phyloP scores from a whole-genome alignment of 2,113 vertebrate species.

The Paratilapia polleni region DNA sequence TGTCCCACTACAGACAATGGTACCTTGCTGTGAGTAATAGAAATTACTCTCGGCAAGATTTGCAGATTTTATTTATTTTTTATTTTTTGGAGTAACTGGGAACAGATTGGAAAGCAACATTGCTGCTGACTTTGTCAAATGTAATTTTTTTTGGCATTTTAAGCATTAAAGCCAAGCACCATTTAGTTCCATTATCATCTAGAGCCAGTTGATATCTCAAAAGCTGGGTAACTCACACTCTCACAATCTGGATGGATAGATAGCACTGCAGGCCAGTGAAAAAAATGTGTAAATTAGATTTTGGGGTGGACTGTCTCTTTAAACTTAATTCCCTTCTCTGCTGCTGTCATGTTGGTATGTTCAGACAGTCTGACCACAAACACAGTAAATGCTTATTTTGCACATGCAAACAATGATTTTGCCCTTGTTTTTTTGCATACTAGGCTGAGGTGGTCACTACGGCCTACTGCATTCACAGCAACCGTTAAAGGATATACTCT shows the following conservation, averaged over 20 bases:
- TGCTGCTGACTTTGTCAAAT: no score
- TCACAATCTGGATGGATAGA: background rate
- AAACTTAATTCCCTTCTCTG: background rate
- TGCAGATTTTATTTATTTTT: accelerated
- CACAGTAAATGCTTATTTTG: background rate
- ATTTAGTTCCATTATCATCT: background rate
- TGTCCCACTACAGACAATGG: no score
- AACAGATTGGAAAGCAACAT: no score
- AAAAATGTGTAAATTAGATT: background rate
- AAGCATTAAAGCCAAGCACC: background rate
- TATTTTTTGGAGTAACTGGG: no score
- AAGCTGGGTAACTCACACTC: background rate
- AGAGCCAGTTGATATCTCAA: background rate
- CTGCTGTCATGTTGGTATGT: background rate
- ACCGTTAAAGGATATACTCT: background rate
- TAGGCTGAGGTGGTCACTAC: background rate
- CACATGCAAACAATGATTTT: background rate
- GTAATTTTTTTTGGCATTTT: no score
- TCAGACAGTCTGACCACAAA: accelerated
- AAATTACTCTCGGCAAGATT: no score
- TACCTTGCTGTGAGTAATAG: no score
- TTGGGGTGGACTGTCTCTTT: accelerated
- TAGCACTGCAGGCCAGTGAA: no score
- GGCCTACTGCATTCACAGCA: background rate
- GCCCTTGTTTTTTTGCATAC: background rate